phyloP scores from a whole-genome alignment of 2,113 vertebrate genomes.

The Podilymbus podiceps region DNA sequence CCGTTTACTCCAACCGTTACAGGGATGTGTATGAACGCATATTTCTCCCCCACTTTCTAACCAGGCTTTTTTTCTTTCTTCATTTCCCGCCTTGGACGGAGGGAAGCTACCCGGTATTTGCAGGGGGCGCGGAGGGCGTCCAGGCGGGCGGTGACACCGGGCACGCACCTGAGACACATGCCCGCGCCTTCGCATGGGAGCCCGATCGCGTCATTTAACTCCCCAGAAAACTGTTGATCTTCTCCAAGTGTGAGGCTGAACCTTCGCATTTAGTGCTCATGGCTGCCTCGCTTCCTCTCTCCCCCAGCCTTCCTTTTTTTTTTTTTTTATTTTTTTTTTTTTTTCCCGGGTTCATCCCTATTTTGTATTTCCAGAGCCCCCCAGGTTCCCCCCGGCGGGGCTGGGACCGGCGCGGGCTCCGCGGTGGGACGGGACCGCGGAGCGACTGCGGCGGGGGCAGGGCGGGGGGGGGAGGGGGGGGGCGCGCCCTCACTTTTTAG shows the following conservation, averaged over 20 bases:
- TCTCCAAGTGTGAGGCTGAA: not conserved
- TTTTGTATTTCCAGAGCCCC: not conserved
- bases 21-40: not conserved
- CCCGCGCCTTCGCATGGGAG: not conserved
- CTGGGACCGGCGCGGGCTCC: not conserved
- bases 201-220: not conserved
- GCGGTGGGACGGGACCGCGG: not conserved
- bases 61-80: not conserved
- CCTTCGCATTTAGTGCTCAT: not conserved
- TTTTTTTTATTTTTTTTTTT: too few species aligned
- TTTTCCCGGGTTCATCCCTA: not conserved
- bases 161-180: not conserved
- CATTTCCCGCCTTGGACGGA: not conserved
- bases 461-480: not conserved
- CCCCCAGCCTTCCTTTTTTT: too few species aligned
- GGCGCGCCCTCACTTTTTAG: not conserved
- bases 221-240: constrained; percentile 42
- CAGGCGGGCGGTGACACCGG: not conserved
- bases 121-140: not conserved
- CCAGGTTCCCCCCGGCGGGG: not conserved
- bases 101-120: not conserved
- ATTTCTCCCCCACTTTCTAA: accelerated
- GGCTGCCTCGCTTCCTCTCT: not conserved
- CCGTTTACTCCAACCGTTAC: not conserved
- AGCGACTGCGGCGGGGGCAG: not conserved